Evolutionary conservation across 2,113 vertebrate genomes (phyloP).

Genomic region (Cryptotis parvus): DNA sequence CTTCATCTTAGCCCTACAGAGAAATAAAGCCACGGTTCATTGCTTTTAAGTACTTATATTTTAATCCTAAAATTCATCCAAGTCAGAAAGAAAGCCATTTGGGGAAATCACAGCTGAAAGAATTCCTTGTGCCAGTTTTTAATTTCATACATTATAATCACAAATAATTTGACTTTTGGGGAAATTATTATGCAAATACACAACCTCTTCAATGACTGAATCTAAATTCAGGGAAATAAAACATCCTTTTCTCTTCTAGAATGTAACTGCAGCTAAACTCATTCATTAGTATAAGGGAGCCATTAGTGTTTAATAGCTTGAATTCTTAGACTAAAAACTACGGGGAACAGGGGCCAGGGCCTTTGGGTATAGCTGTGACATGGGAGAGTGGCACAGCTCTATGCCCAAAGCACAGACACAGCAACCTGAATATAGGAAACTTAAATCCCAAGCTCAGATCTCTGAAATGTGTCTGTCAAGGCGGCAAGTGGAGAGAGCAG

Average conservation of each 20-base stretch:
- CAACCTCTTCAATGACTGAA: background rate
- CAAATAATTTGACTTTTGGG: background rate
- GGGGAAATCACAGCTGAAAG: conserved; percentile 2
- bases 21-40: background rate
- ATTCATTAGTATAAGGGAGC: background rate
- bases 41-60: background rate
- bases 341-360: too few relatives aligned
- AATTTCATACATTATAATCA: conserved; percentile 23
- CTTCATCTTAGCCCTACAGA: background rate
- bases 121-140: background rate
- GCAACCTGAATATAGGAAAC: too few relatives aligned
- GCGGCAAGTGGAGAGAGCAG: too few relatives aligned
- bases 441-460: too few relatives aligned
- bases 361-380: too few relatives aligned
- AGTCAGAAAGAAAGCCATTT: background rate
- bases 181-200: background rate
- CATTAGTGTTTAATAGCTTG: background rate
- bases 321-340: background rate
- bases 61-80: background rate
- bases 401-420: too few relatives aligned
- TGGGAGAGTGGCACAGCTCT: too few relatives aligned
- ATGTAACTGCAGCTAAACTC: background rate
- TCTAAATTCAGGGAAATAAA: conserved; percentile 9
- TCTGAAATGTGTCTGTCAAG: too few relatives aligned
- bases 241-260: background rate